Evolutionary conservation across 2,797 vertebrate genomes (phyloP).

Genomic region (Sebastes variabilis): DNA sequence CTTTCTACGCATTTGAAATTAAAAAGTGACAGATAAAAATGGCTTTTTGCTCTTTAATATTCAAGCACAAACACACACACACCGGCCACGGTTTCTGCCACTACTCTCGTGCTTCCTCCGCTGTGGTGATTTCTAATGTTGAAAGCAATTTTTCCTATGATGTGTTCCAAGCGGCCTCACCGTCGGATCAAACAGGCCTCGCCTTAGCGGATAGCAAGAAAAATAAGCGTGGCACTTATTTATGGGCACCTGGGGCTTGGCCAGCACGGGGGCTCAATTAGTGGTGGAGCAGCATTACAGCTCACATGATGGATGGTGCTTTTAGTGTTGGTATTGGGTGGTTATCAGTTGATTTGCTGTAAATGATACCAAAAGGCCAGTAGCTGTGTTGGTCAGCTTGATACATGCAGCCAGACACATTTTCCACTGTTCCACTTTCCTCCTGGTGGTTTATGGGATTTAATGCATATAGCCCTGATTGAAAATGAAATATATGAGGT

Average conservation of each 20-base stretch:
- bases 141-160: constrained; percentile 55
- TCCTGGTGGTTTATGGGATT: constrained; percentile 39
- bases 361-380: constrained; percentile 64
- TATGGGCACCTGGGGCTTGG: constrained; percentile 65
- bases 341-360: constrained; percentile 76
- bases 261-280: constrained; percentile 72
- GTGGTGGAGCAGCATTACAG: constrained; percentile 70
- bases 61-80: constrained; percentile 10
- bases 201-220: constrained; percentile 56
- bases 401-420: constrained; percentile 48
- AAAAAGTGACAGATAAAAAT: constrained; percentile 61
- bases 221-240: constrained; percentile 75
- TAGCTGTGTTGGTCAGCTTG: constrained; percentile 51
- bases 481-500: constrained; percentile 31
- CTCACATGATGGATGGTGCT: constrained; percentile 74
- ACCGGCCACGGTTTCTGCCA: constrained; percentile 12
- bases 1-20: constrained; percentile 46
- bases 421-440: constrained; percentile 49
- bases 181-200: constrained; percentile 57
- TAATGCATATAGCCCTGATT: constrained; percentile 26
- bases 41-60: constrained; percentile 29
- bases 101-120: constrained; percentile 28
- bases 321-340: constrained; percentile 80
- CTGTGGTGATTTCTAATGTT: constrained; percentile 51
- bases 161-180: constrained; percentile 52